Evolutionary conservation across 2,797 vertebrate genomes (phyloP).

Genomic region (Coccyzus lansbergi): DNA sequence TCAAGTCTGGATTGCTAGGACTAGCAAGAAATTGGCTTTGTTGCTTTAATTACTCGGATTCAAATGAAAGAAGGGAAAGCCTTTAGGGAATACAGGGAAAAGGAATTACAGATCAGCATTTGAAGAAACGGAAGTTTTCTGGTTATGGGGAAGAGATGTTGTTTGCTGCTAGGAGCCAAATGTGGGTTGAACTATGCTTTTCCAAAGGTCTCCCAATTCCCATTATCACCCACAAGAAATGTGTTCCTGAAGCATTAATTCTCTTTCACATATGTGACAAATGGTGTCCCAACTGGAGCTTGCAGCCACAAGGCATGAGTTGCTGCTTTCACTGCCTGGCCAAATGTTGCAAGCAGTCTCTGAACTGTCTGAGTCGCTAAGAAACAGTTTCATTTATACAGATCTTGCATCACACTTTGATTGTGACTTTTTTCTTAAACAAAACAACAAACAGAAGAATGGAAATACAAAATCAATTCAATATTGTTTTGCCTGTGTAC

Average conservation of each 20-base stretch:
- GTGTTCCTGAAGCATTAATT: background rate
- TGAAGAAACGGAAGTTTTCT: background rate
- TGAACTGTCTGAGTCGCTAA: background rate
- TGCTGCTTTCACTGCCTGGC: background rate
- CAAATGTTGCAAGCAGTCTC: background rate
- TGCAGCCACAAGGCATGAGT: background rate
- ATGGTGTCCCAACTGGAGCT: background rate
- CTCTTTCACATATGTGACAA: background rate
- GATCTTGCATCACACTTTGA: background rate
- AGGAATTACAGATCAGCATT: background rate
- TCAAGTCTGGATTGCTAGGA: background rate
- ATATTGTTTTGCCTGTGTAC: background rate
- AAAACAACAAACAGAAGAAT: background rate
- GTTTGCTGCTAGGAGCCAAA: constrained; percentile 4
- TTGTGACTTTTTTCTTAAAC: background rate
- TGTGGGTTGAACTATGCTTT: background rate
- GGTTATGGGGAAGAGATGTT: background rate
- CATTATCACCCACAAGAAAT: constrained; percentile 17
- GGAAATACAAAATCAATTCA: background rate
- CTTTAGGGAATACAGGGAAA: background rate
- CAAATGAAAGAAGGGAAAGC: background rate
- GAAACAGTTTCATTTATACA: background rate
- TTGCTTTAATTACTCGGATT: background rate
- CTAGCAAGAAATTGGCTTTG: background rate
- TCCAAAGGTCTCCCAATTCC: background rate